Percentiles rank a stretch among this genome's conserved stretches.
Evolutionary conservation across 2,888 invertebrate species (phyloP).

Genomic region (Hoplodrina ambigua): DNA sequence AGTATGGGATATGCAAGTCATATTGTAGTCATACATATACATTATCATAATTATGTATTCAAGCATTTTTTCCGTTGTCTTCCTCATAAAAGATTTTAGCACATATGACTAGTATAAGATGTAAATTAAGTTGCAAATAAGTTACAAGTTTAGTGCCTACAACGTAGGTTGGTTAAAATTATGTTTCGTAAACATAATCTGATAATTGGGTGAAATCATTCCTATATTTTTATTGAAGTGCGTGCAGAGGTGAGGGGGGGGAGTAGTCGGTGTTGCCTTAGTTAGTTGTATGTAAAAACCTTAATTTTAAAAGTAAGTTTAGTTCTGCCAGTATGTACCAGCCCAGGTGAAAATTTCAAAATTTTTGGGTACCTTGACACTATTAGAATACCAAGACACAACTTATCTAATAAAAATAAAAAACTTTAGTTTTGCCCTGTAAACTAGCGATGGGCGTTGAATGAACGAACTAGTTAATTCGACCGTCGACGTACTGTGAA

Average conservation of each 20-base stretch:
- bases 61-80: constrained; percentile 23
- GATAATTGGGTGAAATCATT: constrained; percentile 40
- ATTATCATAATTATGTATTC: constrained; percentile 9
- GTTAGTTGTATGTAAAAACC: too few relatives aligned
- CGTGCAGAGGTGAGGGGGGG: not conserved
- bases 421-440: too few relatives aligned
- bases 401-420: too few relatives aligned
- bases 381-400: too few relatives aligned
- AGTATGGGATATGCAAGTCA: not conserved
- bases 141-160: constrained; percentile 30
- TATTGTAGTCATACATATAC: not conserved
- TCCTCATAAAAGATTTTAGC: constrained; percentile 16
- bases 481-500: too few relatives aligned
- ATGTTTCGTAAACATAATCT: constrained; percentile 33
- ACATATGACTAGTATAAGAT: constrained; percentile 11
- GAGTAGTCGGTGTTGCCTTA: constrained; percentile 20
- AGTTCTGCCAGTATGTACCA: too few relatives aligned
- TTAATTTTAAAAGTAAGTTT: too few relatives aligned
- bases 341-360: too few relatives aligned
- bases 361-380: too few relatives aligned
- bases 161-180: constrained; percentile 27
- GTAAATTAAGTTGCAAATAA: constrained; percentile 30
- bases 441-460: too few relatives aligned
- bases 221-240: constrained; percentile 32
- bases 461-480: too few relatives aligned